These are phyloP conservation scores for Sternotherus odoratus DNA, from an alignment of 2,797 vertebrate species.

Conservation along the genomic window DNA sequence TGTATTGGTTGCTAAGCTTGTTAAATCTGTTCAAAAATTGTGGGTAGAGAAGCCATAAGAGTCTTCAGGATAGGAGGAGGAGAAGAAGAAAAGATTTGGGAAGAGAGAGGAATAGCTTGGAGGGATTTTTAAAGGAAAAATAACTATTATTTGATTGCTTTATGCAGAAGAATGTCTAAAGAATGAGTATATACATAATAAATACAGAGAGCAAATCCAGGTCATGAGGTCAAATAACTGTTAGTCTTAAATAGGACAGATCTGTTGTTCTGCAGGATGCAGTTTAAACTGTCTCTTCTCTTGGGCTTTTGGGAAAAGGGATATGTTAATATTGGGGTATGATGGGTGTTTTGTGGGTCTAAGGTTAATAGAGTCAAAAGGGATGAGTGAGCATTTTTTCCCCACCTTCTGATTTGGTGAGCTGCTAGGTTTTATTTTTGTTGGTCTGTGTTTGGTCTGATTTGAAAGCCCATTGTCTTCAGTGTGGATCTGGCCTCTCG, in stretches of 20 bases:
- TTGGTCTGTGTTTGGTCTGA: rapidly evolving
- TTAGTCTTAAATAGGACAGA: not conserved
- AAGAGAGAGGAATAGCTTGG: not conserved
- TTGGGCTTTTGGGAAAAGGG: not conserved
- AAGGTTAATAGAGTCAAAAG: not conserved
- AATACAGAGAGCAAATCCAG: not conserved
- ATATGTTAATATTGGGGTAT: not conserved
- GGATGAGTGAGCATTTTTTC: not conserved
- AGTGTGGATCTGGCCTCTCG: not conserved
- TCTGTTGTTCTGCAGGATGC: not conserved
- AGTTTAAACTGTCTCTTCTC: not conserved
- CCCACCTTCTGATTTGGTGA: not conserved
- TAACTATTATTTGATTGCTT: not conserved
- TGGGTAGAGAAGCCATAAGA: rapidly evolving
- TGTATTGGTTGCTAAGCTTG: not conserved
- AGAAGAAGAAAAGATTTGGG: rapidly evolving
- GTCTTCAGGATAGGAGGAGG: not conserved
- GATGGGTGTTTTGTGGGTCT: not conserved
- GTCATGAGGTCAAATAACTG: not conserved
- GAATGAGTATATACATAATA: not conserved
- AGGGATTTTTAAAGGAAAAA: not conserved
- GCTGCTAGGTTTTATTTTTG: not conserved
- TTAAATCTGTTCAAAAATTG: not conserved
- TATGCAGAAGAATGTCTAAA: not conserved
- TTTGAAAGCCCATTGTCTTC: not conserved